Evolutionary conservation across 2,113 vertebrate species (phyloP).

Genomic region (Melospiza georgiana): DNA sequence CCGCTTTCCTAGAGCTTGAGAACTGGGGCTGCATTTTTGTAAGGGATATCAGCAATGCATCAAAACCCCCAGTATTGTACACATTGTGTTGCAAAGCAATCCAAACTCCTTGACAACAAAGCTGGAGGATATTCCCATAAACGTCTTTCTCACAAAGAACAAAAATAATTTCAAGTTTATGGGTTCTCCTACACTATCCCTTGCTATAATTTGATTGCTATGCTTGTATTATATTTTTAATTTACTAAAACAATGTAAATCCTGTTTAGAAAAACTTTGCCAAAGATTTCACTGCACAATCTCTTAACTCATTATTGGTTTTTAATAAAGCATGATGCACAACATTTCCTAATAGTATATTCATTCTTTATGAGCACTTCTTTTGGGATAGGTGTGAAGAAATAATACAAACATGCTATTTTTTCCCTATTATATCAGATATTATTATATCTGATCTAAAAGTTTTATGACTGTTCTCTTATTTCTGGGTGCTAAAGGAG

Average conservation of each 20-base stretch:
- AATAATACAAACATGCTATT: background rate
- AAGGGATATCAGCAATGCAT: background rate
- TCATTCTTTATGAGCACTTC: background rate
- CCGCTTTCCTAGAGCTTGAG: background rate
- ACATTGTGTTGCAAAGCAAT: background rate
- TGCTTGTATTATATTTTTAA: background rate
- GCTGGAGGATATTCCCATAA: background rate
- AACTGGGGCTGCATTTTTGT: background rate
- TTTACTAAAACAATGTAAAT: background rate
- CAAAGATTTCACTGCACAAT: background rate
- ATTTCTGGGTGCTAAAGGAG: background rate
- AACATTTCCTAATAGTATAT: background rate
- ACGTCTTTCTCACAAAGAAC: background rate
- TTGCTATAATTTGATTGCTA: background rate
- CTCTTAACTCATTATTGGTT: background rate
- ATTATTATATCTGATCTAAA: background rate
- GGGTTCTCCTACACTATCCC: background rate
- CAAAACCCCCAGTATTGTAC: background rate
- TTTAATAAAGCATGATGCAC: background rate
- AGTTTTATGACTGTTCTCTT: background rate
- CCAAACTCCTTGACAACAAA: background rate
- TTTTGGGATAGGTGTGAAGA: background rate
- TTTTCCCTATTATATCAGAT: background rate
- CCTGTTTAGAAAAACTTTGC: background rate
- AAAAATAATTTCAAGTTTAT: background rate